These are phyloP conservation scores for Eurystomus glaucurus DNA, from an alignment of 2,797 vertebrate species.

Conservation along the genomic window DNA sequence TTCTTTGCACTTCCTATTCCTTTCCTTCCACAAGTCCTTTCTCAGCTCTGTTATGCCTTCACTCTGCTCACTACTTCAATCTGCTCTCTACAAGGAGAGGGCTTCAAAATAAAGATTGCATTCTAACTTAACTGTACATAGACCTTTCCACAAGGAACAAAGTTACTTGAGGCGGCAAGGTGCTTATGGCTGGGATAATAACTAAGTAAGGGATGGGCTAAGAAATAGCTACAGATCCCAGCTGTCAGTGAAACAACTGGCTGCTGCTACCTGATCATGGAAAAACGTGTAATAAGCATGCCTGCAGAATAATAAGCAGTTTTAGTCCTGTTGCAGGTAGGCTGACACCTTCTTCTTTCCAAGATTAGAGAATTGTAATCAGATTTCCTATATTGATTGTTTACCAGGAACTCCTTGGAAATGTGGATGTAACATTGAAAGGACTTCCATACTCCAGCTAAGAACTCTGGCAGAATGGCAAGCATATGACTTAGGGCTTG, in stretches of 20 bases:
- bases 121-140: not conserved
- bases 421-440: fast-evolving
- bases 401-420: not conserved
- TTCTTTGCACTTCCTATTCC: not conserved
- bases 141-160: not conserved
- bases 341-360: not conserved
- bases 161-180: not conserved
- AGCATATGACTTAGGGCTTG: not conserved
- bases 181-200: not conserved
- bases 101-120: not conserved
- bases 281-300: not conserved
- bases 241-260: not conserved
- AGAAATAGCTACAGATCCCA: not conserved
- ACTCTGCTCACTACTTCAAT: not conserved
- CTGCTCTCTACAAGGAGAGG: not conserved
- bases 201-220: not conserved
- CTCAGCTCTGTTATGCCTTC: not conserved
- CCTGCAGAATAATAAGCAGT: not conserved
- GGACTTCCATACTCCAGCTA: not conserved
- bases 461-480: not conserved
- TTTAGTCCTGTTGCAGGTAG: not conserved
- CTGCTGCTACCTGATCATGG: not conserved
- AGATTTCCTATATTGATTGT: not conserved
- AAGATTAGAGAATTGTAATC: not conserved
- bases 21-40: not conserved